Evolutionary conservation across 1,140 invertebrate genomes (phyloP).

Genomic region (Nasonia giraulti): DNA sequence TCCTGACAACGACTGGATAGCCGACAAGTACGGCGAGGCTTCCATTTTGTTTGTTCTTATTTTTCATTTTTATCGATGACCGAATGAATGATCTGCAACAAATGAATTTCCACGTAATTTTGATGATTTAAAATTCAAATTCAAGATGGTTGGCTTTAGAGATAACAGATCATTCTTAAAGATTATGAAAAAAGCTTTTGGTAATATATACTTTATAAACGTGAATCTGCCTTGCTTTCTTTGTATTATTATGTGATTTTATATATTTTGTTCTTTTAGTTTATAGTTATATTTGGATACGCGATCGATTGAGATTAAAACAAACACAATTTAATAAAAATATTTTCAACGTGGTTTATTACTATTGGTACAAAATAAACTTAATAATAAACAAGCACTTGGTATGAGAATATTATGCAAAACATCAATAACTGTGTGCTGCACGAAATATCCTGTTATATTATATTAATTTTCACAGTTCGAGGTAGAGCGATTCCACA

Average conservation of each 20-base stretch:
- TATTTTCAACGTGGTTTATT: background rate
- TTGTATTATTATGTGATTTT: too few species aligned
- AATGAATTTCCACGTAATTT: too few species aligned
- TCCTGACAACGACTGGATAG: conserved; percentile 62
- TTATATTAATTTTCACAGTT: background rate
- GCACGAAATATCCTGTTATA: background rate
- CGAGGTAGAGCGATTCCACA: background rate
- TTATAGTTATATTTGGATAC: too few species aligned
- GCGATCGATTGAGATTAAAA: background rate
- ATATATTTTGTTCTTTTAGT: too few species aligned
- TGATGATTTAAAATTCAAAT: too few species aligned
- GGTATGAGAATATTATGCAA: background rate
- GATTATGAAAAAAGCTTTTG: too few species aligned
- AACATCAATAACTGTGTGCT: background rate
- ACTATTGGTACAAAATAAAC: background rate
- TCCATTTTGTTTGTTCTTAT: conserved; percentile 26
- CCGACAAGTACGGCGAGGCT: conserved; percentile 35
- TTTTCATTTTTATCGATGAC: too few species aligned
- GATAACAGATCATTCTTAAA: too few species aligned
- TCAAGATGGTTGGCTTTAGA: too few species aligned
- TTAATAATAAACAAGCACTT: background rate
- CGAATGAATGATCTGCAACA: too few species aligned
- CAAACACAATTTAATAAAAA: background rate
- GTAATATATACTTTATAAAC: too few species aligned
- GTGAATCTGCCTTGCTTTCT: too few species aligned